Evolutionary conservation across 30 jellyfish, hydroid and myxozoan genomes (phyloP).

Genomic region (Aurelia sp.): DNA sequence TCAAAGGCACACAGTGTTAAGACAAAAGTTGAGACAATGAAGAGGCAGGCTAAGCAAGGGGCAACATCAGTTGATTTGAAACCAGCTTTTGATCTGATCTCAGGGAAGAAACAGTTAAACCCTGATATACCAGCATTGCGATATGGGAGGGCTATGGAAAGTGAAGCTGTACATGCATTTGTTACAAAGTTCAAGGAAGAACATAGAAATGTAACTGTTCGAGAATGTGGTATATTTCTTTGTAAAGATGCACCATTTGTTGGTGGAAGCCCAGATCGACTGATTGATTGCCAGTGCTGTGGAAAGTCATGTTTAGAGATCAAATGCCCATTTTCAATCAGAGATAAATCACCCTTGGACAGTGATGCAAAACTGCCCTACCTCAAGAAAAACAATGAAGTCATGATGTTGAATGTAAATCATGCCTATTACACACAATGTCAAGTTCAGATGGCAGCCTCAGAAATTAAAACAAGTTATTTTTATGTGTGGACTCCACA

Average conservation of each 20-base stretch:
- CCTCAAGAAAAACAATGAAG: not conserved
- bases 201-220: no score
- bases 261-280: constrained; percentile 74
- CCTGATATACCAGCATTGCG: constrained; percentile 59
- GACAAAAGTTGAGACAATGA: constrained; percentile 18
- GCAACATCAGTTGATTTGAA: not conserved
- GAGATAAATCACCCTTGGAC: constrained; percentile 3
- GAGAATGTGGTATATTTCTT: constrained; percentile 17
- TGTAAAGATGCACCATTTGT: constrained; percentile 26
- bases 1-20: constrained; percentile 56
- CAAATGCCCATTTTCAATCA: constrained; percentile 50
- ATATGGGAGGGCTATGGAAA: constrained; percentile 74
- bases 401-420: not conserved
- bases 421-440: constrained; percentile 63
- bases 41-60: not conserved
- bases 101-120: constrained; percentile 38
- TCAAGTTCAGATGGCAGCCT: constrained; percentile 60
- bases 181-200: no score
- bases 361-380: not conserved
- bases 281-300: constrained; percentile 13
- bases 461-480: constrained; percentile 41
- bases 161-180: no score
- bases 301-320: constrained; percentile 59
- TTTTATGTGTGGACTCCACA: constrained; percentile 49
- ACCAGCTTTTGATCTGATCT: not conserved